A percentile compares a stretch with the other conserved stretches of the same genome.
phyloP scores from a whole-genome alignment of 2,797 vertebrate species.

The Moxostoma hubbsi region DNA sequence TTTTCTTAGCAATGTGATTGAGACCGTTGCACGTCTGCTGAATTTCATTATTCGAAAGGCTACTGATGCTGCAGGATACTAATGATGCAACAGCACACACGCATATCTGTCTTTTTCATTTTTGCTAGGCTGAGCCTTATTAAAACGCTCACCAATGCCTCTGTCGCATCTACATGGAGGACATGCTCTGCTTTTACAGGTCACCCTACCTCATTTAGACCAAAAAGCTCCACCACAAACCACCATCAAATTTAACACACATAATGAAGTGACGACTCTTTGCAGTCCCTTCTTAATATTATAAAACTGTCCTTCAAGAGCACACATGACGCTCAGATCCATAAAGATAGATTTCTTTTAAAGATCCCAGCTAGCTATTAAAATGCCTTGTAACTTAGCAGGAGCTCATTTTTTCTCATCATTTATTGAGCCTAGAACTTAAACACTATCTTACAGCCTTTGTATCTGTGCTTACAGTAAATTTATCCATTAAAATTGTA shows the following conservation, averaged over 20 bases:
- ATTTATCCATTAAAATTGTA: conserved; percentile 56
- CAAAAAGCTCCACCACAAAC: conserved; percentile 1
- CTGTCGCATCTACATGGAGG: conserved; percentile 35
- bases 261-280: conserved; percentile 27
- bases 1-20: conserved; percentile 53
- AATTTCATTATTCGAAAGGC: conserved; percentile 51
- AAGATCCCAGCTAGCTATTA: conserved; percentile 47
- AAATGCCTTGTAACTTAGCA: conserved; percentile 41
- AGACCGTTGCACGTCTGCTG: conserved; percentile 41
- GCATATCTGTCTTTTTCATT: conserved; percentile 20
- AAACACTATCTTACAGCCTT: conserved; percentile 48
- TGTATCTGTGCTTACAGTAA: conserved; percentile 37
- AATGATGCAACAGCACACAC: conserved; percentile 31
- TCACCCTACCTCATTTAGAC: conserved; percentile 48
- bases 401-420: conserved; percentile 7
- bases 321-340: conserved; percentile 6
- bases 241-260: conserved; percentile 43
- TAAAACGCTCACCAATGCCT: conserved; percentile 27
- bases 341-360: conserved; percentile 32
- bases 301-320: background rate
- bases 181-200: conserved; percentile 47
- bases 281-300: too few relatives aligned
- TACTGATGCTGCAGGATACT: conserved; percentile 37
- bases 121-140: conserved; percentile 36
- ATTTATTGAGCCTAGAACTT: conserved; percentile 37